phyloP scores from a whole-genome alignment of 2,113 vertebrate species.

The Heteronetta atricapilla region DNA sequence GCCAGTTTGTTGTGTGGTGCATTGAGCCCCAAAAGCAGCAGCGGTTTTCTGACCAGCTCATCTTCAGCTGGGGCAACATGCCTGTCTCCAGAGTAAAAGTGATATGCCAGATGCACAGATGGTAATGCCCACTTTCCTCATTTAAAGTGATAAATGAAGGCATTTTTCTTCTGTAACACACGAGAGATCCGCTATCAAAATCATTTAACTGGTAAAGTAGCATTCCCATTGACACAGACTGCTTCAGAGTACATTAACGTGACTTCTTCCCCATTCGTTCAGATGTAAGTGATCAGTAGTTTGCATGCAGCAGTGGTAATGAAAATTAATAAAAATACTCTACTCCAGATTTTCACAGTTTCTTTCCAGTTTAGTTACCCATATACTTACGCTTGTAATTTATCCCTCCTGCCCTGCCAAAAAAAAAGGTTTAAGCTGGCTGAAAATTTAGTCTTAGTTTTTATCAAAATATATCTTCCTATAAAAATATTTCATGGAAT shows the following conservation, averaged over 20 bases:
- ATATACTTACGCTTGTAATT: background rate
- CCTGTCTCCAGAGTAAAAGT: background rate
- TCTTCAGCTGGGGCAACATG: background rate
- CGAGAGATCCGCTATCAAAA: background rate
- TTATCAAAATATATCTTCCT: background rate
- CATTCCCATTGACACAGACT: background rate
- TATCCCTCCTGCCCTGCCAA: background rate
- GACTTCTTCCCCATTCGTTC: background rate
- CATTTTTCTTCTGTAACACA: background rate
- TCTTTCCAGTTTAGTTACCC: background rate
- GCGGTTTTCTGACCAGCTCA: background rate
- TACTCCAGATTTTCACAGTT: background rate
- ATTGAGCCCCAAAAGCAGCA: fast-evolving
- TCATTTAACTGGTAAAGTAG: background rate
- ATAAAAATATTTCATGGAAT: background rate
- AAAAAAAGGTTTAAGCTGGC: background rate
- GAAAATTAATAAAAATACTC: background rate
- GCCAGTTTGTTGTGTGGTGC: background rate
- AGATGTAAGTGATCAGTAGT: background rate
- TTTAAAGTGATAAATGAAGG: background rate
- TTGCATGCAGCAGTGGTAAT: background rate
- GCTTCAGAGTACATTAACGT: background rate
- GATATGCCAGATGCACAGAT: fast-evolving
- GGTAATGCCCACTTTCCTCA: background rate
- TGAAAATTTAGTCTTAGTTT: background rate